Evolutionary conservation across 2,888 invertebrate genomes (phyloP).

Genomic region (Athripsodes cinereus): DNA sequence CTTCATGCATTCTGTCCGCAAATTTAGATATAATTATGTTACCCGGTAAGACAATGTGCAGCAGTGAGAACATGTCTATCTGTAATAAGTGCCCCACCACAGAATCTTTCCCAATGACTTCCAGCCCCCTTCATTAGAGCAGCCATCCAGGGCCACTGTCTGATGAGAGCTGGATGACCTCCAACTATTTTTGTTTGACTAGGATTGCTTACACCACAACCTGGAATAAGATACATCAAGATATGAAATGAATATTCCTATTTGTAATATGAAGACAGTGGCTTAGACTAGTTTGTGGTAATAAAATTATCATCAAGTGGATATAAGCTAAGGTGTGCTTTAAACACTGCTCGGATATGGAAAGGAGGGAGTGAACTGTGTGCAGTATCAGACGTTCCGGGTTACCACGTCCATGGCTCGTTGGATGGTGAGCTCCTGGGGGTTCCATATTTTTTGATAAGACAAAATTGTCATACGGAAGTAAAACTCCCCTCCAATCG

Average conservation of each 20-base stretch:
- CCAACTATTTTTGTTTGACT: conserved; percentile 52
- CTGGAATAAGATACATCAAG: conserved; percentile 29
- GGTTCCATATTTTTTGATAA: too few species aligned
- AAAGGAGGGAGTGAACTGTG: not conserved
- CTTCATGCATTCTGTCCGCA: too few species aligned
- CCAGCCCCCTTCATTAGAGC: conserved; percentile 53
- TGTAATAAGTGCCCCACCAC: conserved; percentile 77
- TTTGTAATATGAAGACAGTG: too few species aligned
- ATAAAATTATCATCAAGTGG: not conserved
- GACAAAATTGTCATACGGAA: too few species aligned
- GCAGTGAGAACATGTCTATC: conserved; percentile 73
- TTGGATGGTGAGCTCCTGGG: too few species aligned
- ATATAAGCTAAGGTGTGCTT: not conserved
- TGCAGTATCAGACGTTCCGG: too few species aligned
- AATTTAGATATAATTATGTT: too few species aligned
- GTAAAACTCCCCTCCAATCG: too few species aligned
- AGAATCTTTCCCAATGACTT: conserved; percentile 43
- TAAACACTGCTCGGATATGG: not conserved
- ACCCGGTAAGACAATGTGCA: conserved; percentile 65
- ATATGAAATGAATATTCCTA: not conserved
- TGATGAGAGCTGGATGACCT: conserved; percentile 56
- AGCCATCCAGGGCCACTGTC: conserved; percentile 83
- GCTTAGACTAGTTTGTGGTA: not conserved
- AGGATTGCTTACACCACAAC: conserved; percentile 53
- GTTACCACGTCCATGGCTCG: too few species aligned